A percentile compares a stretch with the other conserved stretches of the same genome.
These are phyloP conservation scores for Ennomos quercinarius DNA, from an alignment of 2,888 invertebrate species.

Conservation along the genomic window DNA sequence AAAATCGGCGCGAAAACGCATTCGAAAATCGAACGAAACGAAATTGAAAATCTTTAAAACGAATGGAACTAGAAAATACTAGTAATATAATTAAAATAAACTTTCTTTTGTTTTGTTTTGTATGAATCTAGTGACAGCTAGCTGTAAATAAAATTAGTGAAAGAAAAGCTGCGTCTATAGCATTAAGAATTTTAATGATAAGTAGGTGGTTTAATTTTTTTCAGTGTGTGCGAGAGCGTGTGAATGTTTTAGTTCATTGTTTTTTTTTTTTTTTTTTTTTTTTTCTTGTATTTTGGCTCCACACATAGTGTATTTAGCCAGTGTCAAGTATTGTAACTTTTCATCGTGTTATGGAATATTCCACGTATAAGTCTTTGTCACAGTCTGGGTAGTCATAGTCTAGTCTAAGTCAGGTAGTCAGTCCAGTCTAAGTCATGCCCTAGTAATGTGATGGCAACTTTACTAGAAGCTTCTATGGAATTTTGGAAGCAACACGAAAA, in stretches of 20 bases:
- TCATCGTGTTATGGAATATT: no score
- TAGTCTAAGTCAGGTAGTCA: no score
- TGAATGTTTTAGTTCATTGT: slow-evolving; percentile 11
- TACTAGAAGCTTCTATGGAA: no score
- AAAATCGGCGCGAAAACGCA: slow-evolving; percentile 14
- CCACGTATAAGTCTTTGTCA: no score
- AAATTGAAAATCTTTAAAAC: background rate
- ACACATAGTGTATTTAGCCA: no score
- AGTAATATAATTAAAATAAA: no score
- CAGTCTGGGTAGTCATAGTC: no score
- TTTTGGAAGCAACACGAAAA: no score
- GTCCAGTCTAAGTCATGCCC: no score
- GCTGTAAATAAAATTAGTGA: background rate
- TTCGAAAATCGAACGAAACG: slow-evolving; percentile 26
- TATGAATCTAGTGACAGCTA: background rate
- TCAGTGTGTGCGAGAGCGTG: slow-evolving; percentile 11
- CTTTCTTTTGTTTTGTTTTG: background rate
- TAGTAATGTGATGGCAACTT: no score
- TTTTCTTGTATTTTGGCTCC: slow-evolving; percentile 40
- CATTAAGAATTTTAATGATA: slow-evolving; percentile 4
- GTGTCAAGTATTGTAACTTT: no score
- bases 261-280: slow-evolving; percentile 31
- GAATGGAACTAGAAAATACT: no score
- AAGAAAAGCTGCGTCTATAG: background rate
- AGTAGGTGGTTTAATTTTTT: background rate